These are phyloP conservation scores for Zaprionus vittiger DNA, from an alignment of 1,140 invertebrate genomes.

Conservation along the genomic window DNA sequence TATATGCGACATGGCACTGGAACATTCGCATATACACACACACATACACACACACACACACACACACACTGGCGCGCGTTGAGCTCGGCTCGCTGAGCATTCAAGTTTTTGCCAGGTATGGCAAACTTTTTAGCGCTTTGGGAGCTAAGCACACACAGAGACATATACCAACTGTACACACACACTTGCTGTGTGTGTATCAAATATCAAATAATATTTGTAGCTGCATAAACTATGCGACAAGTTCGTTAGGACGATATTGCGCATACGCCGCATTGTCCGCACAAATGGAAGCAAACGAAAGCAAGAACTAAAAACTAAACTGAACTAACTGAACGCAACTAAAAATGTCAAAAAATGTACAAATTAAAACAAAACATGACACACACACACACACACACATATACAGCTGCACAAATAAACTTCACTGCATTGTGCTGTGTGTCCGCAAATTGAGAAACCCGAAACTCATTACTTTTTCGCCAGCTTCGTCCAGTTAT, in stretches of 20 bases:
- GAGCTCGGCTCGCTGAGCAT: constrained; percentile 24
- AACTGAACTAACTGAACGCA: not conserved
- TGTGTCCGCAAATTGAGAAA: constrained; percentile 1
- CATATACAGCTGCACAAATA: not conserved
- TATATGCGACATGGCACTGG: constrained; percentile 58
- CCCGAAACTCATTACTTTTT: constrained; percentile 11
- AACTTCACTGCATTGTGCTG: not conserved
- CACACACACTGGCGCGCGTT: constrained; percentile 12
- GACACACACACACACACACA: not conserved
- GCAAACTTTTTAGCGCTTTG: constrained; percentile 57
- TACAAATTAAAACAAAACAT: constrained; percentile 1
- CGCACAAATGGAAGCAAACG: not conserved
- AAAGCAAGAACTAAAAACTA: not conserved
- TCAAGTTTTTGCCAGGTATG: constrained; percentile 45
- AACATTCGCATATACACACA: constrained; percentile 32
- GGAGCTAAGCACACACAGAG: constrained; percentile 23
- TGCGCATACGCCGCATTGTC: constrained; percentile 68
- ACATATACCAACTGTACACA: not conserved
- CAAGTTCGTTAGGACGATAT: constrained; percentile 49
- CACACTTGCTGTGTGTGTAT: constrained; percentile 3
- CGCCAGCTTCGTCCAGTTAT: not conserved
- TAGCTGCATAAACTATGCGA: constrained; percentile 55
- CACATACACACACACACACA: not conserved
- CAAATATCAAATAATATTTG: constrained; percentile 68
- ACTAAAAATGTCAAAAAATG: not conserved